Base-by-base conservation (phyloP, 2,113 vertebrate species). In the Gopherus flavomarginatus region DNA sequence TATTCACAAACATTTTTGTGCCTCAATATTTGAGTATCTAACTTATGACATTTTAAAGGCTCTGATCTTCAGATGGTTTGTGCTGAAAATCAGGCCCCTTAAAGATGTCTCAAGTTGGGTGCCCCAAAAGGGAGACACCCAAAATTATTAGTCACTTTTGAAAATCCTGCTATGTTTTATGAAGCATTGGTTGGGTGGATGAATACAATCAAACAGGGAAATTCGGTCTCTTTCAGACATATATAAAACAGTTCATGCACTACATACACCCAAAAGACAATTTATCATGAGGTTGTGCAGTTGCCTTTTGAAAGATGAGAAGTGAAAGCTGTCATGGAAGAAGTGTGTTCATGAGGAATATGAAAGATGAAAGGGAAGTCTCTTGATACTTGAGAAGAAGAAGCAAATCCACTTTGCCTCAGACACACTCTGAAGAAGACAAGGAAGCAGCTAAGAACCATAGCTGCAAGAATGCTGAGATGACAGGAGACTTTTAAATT, bases 351-450 rank as follows among this genome's bases (percentile, higher is more conserved):
- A 84, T 52, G 29, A 14, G 85, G 53, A 56, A 89, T 84, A 92
- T 90, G 87, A 89, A 38, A 95, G n/a, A 38, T 59, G 22, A 92
- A 52, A 90, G 90, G 59, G 77, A 95, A 22, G 49, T 82, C 13
- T 0, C 11, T 79, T 94, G 56, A 89, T 3, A 94, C 57, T 86
- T 42, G 12, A 89, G 49, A 75, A 96, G 92, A 87, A 16, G 86
- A 83, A 94, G 38, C 22, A 94, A 96, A 95, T 42, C 31, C 62
- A 90, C 17, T 65, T 88, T 87, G 22, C 7, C 31, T 95, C 22
- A 88, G 56, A 89, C 10, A 35, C 44, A 81, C 44, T 79, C 42
- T 59, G 84, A 53, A 57, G 11, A 80, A 17, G 50, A 27, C 88
- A 95, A 96, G 82, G 12, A 88, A 86, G 24, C 1, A 56, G 65